Evolutionary conservation across 2,797 vertebrate genomes (phyloP), one percentile per base, ranked within the genome.

Genomic region (Parambassis ranga): DNA sequence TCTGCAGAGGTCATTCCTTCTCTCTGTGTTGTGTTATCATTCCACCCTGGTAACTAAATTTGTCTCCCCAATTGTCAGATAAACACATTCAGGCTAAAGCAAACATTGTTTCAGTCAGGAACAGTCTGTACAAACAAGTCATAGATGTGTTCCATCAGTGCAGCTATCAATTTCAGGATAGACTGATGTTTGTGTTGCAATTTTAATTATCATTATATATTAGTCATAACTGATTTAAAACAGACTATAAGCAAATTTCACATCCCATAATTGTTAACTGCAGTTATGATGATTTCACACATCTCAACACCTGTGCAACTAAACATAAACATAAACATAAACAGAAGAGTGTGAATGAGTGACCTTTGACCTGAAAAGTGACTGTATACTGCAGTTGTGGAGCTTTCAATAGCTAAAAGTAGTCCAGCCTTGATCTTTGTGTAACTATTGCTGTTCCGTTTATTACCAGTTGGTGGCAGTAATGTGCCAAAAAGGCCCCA

Each of bases 41-140:
- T 63, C n/a, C 13, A 58, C 3, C 0, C 2, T 14, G 14, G 23
- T 16, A 11, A 36, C 7, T 3, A 20, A 19, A 35, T 49, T 0
- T 31, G n/a, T 43, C n/a, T 57, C 20, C 36, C 7, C 27, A 48
- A 16, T 33, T 59, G 35, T 51, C 26, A 56, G 52, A 73, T 33
- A 35, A 47, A 64, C 70, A 28, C 41, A 8, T 47, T 61, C 14
- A 41, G 55, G 33, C 20, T 13, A n/a, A 64, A 36, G 10, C 13
- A 4, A 50, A 14, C 9, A 30, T 61, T 65, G n/a, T 15, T 53
- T 30, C 6, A 42, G 32, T 49, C 32, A 35, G 23, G 24, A 38
- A 36, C 28, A 42, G 31, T n/a, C n/a, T n/a, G n/a, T 38, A 33
- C 5, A 27, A 60, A 57, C 38, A 32, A 13, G n/a, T 41, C 24